Evolutionary conservation across 2,888 invertebrate genomes (phyloP).

Genomic region (Chrysomela aeneicollis): DNA sequence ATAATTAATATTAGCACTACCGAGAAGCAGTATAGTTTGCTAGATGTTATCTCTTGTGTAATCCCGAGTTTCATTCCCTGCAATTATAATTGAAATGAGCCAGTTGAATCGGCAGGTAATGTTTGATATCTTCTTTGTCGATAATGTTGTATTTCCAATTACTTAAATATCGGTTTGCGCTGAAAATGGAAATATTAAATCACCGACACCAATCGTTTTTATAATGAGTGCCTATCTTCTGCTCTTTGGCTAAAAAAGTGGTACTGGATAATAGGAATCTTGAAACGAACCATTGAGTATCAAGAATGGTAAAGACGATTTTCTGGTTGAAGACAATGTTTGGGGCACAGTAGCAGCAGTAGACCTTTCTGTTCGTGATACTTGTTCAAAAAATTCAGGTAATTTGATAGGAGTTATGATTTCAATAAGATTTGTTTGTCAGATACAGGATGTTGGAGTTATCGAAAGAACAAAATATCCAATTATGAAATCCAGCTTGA

Average conservation of each 20-base stretch:
- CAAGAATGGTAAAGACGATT: too few species aligned
- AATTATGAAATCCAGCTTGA: too few species aligned
- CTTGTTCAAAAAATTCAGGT: too few species aligned
- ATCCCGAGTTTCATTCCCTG: constrained; percentile 21
- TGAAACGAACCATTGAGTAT: not conserved
- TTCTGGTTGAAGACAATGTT: too few species aligned
- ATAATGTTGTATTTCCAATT: constrained; percentile 19
- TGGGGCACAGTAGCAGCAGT: too few species aligned
- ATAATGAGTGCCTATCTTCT: constrained; percentile 4
- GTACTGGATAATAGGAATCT: not conserved
- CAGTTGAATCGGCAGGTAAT: constrained; percentile 15
- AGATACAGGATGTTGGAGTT: too few species aligned
- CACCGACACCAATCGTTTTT: constrained; percentile 7
- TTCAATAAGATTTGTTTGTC: too few species aligned
- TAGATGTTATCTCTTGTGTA: constrained; percentile 24
- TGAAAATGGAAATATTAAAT: constrained; percentile 9
- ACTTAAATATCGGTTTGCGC: constrained; percentile 12
- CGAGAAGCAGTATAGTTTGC: constrained; percentile 30
- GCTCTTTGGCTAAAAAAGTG: not conserved
- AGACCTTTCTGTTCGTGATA: too few species aligned
- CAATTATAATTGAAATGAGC: constrained; percentile 25
- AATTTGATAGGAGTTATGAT: too few species aligned
- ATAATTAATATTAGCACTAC: constrained; percentile 36
- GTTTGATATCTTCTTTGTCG: constrained; percentile 15
- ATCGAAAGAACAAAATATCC: too few species aligned